Evolutionary conservation across 2,113 vertebrate genomes (phyloP), one percentile per base, ranked within the genome.

Genomic region (Nerophis ophidion): DNA sequence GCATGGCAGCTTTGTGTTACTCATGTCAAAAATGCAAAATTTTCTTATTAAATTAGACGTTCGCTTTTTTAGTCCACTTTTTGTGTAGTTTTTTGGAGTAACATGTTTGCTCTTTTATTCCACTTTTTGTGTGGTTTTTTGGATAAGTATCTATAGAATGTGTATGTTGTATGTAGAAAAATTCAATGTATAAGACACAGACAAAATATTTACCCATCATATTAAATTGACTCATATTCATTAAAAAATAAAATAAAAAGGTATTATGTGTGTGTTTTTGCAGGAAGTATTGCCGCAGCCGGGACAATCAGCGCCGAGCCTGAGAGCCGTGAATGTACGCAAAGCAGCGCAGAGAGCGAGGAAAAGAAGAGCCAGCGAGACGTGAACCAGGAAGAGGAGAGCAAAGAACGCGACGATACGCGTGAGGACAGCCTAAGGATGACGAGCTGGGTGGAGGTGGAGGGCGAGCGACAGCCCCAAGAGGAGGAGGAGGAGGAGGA

Each of bases 401-500:
- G 3, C 19, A 49, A 56, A 13, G 68, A 70, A 12, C 40, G 58
- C 48, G 73, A 75, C 17, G 57, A 66, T 52, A 66, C 66, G 65
- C 72, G 60, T 57, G 68, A 84, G 62, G 84, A 85, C 64, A 84
- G 80, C 68, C 66, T 84, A 62, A 75, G 57, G 69, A 81, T 89
- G 85, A 65, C 68, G 1, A 85, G 85, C 67, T 87, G 85, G 84
- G 85, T 85, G 49, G 81, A 87, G 61, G 81, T 88, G 71, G 75
- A 80, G 52, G 72, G 72, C 5, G 59, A 57, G 14, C 1, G 51
- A 2, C 53, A 59, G 11, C 59, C 4, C 53, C 69, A 66, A 35
- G 14, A 14, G 13, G 56, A 17, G 3, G 60, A 57, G 35, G 56
- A 59, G 8, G 65, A 0, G 11, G 63, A 36, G 17, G 61, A 62